These are phyloP conservation scores for Diachasmimorpha longicaudata DNA, from an alignment of 1,140 invertebrate species.

Conservation along the genomic window DNA sequence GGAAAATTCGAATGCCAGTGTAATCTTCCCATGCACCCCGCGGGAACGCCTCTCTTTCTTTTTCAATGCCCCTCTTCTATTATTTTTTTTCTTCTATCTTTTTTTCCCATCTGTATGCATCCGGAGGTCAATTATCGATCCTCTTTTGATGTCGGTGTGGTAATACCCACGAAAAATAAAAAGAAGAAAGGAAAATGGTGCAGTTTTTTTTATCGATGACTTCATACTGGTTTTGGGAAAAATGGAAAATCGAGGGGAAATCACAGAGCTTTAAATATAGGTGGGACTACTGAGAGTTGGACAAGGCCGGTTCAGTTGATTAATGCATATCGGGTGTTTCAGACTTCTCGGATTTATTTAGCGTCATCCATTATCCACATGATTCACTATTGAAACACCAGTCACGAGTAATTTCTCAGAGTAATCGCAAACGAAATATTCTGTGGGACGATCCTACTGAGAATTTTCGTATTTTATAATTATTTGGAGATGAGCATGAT, in stretches of 20 bases:
- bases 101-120: not conserved
- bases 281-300: too few relatives aligned
- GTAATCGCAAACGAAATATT: too few relatives aligned
- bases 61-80: not conserved
- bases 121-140: conserved; percentile 10
- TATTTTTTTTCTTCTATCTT: not conserved
- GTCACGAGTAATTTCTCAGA: too few relatives aligned
- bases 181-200: not conserved
- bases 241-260: not conserved
- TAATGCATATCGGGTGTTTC: too few relatives aligned
- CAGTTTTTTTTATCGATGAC: not conserved
- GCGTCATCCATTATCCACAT: too few relatives aligned
- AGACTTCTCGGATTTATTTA: too few relatives aligned
- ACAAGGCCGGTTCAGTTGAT: too few relatives aligned
- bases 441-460: too few relatives aligned
- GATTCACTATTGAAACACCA: too few relatives aligned
- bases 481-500: too few relatives aligned
- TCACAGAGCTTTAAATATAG: not conserved
- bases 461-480: too few relatives aligned
- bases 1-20: conserved; percentile 2
- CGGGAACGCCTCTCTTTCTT: not conserved
- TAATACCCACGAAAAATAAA: not conserved
- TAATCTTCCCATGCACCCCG: not conserved
- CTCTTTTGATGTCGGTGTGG: not conserved
- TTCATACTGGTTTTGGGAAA: not conserved